Conservation (phyloP, 92 coral and sea anemone species). For the Scolanthus callimorphus region DNA sequence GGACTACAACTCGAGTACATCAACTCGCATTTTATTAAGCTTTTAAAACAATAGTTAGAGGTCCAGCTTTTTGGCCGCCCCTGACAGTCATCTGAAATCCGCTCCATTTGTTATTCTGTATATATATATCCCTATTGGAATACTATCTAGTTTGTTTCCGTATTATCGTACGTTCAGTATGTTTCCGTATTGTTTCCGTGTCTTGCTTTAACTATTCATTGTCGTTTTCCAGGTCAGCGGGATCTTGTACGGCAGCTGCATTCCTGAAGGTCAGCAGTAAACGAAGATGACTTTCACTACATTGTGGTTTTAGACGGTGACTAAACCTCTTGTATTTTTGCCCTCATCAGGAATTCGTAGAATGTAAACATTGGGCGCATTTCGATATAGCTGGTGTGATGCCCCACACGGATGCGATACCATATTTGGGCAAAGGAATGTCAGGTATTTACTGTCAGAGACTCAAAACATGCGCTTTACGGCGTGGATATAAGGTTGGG, state of each 20-base stretch:
- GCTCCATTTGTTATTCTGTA: no score
- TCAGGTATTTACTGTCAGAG: conserved; percentile 54
- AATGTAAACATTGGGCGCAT: conserved; percentile 88
- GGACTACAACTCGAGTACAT: no score
- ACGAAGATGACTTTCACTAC: no score
- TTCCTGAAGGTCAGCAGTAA: conserved; percentile 82
- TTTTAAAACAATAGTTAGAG: no score
- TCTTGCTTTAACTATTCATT: background rate
- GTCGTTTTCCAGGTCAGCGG: conserved; percentile 68
- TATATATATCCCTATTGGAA: no score
- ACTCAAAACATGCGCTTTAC: background rate
- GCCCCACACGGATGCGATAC: conserved; percentile 81
- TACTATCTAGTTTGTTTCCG: no score
- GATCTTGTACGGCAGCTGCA: conserved; percentile 94
- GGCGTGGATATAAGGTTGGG: no score
- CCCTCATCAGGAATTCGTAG: conserved; percentile 75
- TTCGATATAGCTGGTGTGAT: conserved; percentile 95
- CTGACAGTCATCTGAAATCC: no score
- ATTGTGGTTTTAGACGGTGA: background rate
- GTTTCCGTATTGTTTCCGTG: no score
- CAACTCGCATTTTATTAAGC: no score
- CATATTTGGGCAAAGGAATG: conserved; percentile 93
- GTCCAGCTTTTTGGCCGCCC: no score
- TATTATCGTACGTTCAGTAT: no score
- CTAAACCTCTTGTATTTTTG: background rate